These are phyloP conservation scores for Ganaspis brasiliensis DNA, from an alignment of 2,888 invertebrate species.

Conservation along the genomic window DNA sequence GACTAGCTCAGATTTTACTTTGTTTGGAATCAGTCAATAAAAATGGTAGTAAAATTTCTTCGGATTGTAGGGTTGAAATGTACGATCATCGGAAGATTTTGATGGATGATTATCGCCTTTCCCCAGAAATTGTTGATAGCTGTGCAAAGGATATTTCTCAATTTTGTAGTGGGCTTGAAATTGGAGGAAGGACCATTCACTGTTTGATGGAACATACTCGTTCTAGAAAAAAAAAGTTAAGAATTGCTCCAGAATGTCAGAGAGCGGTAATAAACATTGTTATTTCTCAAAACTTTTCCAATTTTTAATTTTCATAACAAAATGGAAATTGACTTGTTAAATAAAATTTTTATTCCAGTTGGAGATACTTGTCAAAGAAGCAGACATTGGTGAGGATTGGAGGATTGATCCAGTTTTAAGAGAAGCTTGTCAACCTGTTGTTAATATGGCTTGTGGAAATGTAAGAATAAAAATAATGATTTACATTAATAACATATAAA, in stretches of 20 bases:
- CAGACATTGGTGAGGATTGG: conserved; percentile 98
- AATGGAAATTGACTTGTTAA: no score
- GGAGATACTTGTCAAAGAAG: conserved; percentile 90
- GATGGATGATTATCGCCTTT: conserved; percentile 96
- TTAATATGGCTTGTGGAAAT: conserved; percentile 89
- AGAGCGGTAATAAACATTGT: conserved; percentile 83
- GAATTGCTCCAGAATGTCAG: conserved; percentile 87
- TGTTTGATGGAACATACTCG: conserved; percentile 96
- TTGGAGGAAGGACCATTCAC: conserved; percentile 95
- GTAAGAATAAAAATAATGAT: conserved; percentile 63
- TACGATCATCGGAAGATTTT: conserved; percentile 94
- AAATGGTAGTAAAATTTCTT: conserved; percentile 87
- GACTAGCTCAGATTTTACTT: conserved; percentile 93
- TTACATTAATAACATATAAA: no score
- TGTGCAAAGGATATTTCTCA: conserved; percentile 92
- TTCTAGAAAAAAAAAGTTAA: conserved; percentile 84
- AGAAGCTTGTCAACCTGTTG: conserved; percentile 93
- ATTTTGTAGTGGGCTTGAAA: conserved; percentile 88
- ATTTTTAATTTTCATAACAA: no score
- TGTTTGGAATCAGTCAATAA: conserved; percentile 92
- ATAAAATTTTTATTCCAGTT: conserved; percentile 81
- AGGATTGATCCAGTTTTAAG: conserved; percentile 95
- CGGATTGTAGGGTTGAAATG: conserved; percentile 94
- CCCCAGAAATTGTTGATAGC: conserved; percentile 94
- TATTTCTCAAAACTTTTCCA: no score